Evolutionary conservation across 2,113 vertebrate genomes (phyloP).

Genomic region (Periophthalmodon schlosseri): DNA sequence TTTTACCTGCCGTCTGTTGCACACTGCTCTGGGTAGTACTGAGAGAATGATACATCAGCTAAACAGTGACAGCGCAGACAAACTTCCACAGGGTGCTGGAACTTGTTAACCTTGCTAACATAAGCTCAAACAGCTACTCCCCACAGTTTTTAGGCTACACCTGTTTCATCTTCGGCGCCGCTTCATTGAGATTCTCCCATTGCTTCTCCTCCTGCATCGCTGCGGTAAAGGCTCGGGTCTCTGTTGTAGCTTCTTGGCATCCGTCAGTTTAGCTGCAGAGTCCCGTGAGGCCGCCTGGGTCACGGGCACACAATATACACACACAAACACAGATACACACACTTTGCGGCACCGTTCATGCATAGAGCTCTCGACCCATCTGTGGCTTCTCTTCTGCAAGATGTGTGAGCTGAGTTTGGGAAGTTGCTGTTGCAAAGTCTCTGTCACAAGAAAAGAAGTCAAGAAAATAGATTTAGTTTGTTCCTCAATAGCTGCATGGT

Average conservation of each 20-base stretch:
- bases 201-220: slow-evolving; percentile 48
- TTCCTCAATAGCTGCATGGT: not conserved
- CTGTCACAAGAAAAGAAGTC: not conserved
- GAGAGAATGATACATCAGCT: slow-evolving; percentile 23
- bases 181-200: slow-evolving; percentile 26
- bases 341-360: slow-evolving; percentile 26
- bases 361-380: slow-evolving; percentile 47
- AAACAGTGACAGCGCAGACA: slow-evolving; percentile 8
- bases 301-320: slow-evolving; percentile 16
- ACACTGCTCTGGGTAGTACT: slow-evolving; percentile 8
- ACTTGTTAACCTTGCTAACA: slow-evolving; percentile 23
- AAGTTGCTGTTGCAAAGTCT: slow-evolving; percentile 59
- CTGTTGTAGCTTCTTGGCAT: slow-evolving; percentile 45
- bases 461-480: slow-evolving; percentile 5
- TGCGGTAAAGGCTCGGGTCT: slow-evolving; percentile 56
- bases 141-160: slow-evolving; percentile 25
- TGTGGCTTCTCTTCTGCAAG: slow-evolving; percentile 36
- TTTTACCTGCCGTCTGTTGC: slow-evolving; percentile 34
- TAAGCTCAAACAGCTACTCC: not conserved
- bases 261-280: slow-evolving; percentile 58
- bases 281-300: slow-evolving; percentile 48
- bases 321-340: not conserved
- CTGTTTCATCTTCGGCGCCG: not conserved
- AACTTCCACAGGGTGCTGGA: not conserved
- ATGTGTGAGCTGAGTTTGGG: slow-evolving; percentile 31